Base-by-base conservation (phyloP, 2,113 vertebrate genomes). In the Diadophis punctatus region DNA sequence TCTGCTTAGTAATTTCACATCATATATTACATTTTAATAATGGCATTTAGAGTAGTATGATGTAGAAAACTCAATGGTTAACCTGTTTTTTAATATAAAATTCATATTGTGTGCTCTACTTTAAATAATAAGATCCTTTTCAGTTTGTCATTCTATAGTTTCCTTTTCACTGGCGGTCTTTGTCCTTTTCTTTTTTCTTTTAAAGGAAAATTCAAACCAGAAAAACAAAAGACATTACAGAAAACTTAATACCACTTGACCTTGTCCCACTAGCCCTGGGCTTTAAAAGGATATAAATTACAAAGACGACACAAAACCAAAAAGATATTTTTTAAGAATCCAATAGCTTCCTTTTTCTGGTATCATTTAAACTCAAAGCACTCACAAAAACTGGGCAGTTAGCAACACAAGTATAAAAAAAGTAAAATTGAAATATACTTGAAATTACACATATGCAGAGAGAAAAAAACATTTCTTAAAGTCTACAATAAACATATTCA, bases 211-310 rank as follows among this genome's bases (percentile, higher is more conserved):
- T 97, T 98, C 97, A 98, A 98, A 98, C 97, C 98, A 98, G 97
- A 98, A 97, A 98, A 97, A 98, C 97, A 98, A 98, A 98, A 95
- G 97, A 98, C 97, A 97, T 98, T 97, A 97, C 95, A 92, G 97
- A 98, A 98, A 98, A 98, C 97, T 97, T 96, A 98, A 98, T 97
- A 98, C 97, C 94, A 97, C 96, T 98, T 98, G 98, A 98, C 98
- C 98, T 98, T 97, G 97, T 97, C 97, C 97, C 97, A 98, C 97
- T 98, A 98, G 98, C 98, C 98, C 93, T 97, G 96, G 97, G 98
- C 98, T 97, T 97, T 97, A 97, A 95, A 97, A 95, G 97, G 97
- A 98, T 96, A 98, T 98, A 97, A 97, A 96, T 98, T 98, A 98
- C 98, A 98, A 97, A 98, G 97, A 98, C 91, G 97, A 97, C 96